Conservation (phyloP, 2,113 vertebrate genomes). For the Lagenorhynchus albirostris region DNA sequence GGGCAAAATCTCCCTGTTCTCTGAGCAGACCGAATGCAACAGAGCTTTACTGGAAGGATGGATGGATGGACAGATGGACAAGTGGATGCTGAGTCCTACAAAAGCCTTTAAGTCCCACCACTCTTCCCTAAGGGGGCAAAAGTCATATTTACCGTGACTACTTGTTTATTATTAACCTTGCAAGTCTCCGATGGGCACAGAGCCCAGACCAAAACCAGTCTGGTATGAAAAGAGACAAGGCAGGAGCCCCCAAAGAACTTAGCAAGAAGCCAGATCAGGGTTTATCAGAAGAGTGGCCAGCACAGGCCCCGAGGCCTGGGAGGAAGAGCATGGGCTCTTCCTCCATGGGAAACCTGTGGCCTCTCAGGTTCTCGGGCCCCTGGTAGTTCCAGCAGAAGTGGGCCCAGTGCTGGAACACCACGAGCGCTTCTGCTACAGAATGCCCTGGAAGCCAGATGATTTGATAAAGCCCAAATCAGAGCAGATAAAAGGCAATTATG, state of each 20-base stretch:
- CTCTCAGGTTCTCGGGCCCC: background rate
- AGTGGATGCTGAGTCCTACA: background rate
- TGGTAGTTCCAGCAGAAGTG: background rate
- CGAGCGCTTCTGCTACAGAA: background rate
- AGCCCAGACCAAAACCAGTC: background rate
- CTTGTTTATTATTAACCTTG: background rate
- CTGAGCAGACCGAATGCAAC: background rate
- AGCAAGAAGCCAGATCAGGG: background rate
- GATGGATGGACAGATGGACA: too few species aligned
- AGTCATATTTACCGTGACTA: background rate
- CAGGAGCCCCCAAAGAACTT: background rate
- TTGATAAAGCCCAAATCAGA: background rate
- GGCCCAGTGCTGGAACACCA: background rate
- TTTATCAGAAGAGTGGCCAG: background rate
- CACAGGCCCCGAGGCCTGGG: background rate
- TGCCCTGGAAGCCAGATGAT: background rate
- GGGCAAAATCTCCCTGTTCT: background rate
- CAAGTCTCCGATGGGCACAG: background rate
- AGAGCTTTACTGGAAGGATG: background rate
- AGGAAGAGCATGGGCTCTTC: background rate
- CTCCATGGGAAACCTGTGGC: fast-evolving
- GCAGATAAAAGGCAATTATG: background rate
- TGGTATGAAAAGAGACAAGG: background rate
- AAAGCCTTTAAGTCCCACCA: background rate
- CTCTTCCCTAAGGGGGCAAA: background rate